These are phyloP conservation scores for Podarcis muralis DNA, from an alignment of 2,113 vertebrate species.

Conservation along the genomic window DNA sequence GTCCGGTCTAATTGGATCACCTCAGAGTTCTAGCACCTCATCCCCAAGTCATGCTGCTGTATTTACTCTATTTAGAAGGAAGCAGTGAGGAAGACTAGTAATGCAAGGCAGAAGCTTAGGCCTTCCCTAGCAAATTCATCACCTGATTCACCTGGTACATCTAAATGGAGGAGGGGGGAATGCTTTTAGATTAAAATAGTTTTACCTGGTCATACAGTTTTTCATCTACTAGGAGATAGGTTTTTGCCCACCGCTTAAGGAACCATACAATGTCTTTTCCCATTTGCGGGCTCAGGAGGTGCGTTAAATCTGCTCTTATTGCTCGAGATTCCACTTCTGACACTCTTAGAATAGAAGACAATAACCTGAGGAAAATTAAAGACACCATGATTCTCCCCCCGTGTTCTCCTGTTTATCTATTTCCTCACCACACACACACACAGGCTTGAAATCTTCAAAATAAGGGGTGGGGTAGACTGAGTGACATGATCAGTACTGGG, in stretches of 20 bases:
- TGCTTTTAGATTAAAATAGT: neutral
- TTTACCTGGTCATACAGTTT: conserved; percentile 96
- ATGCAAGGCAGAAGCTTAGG: neutral
- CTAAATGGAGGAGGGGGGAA: no score
- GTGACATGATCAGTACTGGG: neutral
- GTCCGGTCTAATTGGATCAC: neutral
- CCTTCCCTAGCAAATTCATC: neutral
- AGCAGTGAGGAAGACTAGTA: neutral
- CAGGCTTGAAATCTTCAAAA: neutral
- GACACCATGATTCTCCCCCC: neutral
- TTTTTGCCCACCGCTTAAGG: conserved; percentile 96
- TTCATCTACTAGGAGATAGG: conserved; percentile 95
- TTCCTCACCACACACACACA: neutral
- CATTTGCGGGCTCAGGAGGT: conserved; percentile 97
- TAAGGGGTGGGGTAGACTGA: neutral
- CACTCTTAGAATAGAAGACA: conserved; percentile 92
- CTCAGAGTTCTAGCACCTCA: neutral
- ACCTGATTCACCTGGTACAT: no score
- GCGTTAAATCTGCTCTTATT: conserved; percentile 90
- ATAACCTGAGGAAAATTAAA: conserved; percentile 82
- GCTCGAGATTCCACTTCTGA: conserved; percentile 98
- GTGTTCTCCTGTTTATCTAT: neutral
- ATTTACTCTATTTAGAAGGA: neutral
- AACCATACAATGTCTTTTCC: conserved; percentile 99
- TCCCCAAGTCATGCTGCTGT: neutral